Evolutionary conservation across 2,797 vertebrate genomes (phyloP).

Genomic region (Podargus strigoides): DNA sequence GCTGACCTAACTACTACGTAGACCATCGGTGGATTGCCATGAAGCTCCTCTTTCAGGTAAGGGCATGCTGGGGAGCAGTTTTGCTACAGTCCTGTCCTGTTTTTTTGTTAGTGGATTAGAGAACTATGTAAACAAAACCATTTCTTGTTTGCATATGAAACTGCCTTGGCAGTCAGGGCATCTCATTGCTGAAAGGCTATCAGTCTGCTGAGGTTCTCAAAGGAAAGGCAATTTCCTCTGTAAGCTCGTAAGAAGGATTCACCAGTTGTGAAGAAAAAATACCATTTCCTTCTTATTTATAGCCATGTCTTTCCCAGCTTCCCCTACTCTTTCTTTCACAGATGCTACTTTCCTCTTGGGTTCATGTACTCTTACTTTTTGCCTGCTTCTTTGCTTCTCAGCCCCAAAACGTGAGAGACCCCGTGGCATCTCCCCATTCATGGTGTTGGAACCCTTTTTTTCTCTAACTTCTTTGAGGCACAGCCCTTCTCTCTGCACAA

Average conservation of each 20-base stretch:
- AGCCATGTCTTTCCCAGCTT: not conserved
- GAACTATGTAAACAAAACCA: not conserved
- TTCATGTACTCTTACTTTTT: not conserved
- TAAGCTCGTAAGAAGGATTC: not conserved
- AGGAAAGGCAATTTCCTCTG: not conserved
- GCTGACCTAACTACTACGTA: accelerated
- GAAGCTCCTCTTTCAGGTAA: not conserved
- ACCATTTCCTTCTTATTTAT: not conserved
- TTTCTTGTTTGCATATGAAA: not conserved
- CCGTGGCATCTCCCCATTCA: not conserved
- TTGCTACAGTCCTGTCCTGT: not conserved
- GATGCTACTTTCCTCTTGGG: not conserved
- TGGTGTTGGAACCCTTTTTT: not conserved
- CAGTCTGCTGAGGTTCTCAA: not conserved
- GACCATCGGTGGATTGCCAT: accelerated
- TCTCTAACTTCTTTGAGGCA: not conserved
- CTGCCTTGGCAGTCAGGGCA: not conserved
- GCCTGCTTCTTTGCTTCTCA: not conserved
- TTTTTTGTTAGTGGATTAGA: not conserved
- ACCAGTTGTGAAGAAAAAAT: not conserved
- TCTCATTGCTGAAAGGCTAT: not conserved
- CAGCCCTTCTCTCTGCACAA: not conserved
- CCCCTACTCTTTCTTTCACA: not conserved
- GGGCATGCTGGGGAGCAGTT: accelerated
- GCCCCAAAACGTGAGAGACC: not conserved